These are phyloP conservation scores for Phaedon cochleariae DNA, from an alignment of 2,888 invertebrate genomes.

Conservation along the genomic window DNA sequence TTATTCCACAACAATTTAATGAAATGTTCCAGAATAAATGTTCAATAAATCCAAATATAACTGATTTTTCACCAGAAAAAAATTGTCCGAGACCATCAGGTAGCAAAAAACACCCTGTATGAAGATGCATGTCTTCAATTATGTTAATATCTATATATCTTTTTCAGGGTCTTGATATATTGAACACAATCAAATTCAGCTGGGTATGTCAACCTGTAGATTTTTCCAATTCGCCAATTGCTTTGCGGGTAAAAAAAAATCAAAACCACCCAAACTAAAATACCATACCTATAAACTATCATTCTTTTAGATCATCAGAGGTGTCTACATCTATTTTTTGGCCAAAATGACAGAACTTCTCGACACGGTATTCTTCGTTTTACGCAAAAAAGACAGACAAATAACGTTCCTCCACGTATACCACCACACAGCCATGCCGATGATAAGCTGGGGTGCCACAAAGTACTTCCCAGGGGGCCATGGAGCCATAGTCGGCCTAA, in stretches of 20 bases:
- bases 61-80: too few species aligned
- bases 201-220: constrained; percentile 94
- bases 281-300: background rate
- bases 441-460: constrained; percentile 92
- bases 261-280: too few species aligned
- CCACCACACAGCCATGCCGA: constrained; percentile 92
- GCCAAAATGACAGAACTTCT: constrained; percentile 89
- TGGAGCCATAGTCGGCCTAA: constrained; percentile 73
- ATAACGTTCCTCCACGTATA: constrained; percentile 87
- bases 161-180: constrained; percentile 75
- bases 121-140: too few species aligned
- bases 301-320: constrained; percentile 66
- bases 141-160: too few species aligned
- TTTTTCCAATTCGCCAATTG: constrained; percentile 77
- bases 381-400: constrained; percentile 86
- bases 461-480: constrained; percentile 82
- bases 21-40: too few species aligned
- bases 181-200: constrained; percentile 85
- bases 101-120: too few species aligned
- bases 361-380: constrained; percentile 87
- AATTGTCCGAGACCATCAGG: too few species aligned
- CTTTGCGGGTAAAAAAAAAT: constrained; percentile 73
- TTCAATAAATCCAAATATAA: too few species aligned
- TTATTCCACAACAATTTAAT: too few species aligned
- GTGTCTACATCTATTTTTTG: constrained; percentile 93